These are phyloP conservation scores for Eupithecia dodoneata DNA, from an alignment of 2,888 invertebrate genomes.

Conservation along the genomic window DNA sequence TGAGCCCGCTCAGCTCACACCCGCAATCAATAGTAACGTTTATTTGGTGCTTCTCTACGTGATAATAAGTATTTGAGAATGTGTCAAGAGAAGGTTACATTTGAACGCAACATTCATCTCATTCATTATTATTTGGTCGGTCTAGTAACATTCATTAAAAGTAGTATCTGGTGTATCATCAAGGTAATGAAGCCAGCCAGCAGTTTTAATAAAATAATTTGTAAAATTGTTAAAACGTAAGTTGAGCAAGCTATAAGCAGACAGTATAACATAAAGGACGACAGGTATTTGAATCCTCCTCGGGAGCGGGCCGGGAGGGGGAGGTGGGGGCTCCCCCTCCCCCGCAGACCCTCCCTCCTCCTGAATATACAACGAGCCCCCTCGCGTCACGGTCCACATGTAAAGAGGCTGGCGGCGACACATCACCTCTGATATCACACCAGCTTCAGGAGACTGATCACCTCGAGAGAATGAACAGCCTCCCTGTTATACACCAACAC, in stretches of 20 bases:
- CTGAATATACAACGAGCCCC: constrained; percentile 23
- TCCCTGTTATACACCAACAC: not conserved
- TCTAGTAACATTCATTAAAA: no score
- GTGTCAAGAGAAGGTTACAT: no score
- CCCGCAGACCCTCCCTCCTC: not conserved
- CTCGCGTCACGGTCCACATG: constrained; percentile 12
- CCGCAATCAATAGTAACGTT: no score
- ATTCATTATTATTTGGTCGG: no score
- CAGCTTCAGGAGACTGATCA: not conserved
- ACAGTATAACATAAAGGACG: not conserved
- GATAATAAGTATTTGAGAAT: no score
- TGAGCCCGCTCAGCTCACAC: no score
- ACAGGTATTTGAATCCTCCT: constrained; percentile 22
- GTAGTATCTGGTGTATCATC: no score
- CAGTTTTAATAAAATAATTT: not conserved
- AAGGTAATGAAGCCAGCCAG: not conserved
- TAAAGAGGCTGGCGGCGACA: not conserved
- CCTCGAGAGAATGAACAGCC: not conserved
- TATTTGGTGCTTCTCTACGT: no score
- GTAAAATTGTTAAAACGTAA: not conserved
- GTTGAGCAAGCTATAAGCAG: not conserved
- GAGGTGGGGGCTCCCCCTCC: not conserved
- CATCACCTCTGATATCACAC: not conserved
- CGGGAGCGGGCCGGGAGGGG: not conserved
- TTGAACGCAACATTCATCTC: no score